Conservation (phyloP, 2,113 vertebrate genomes). For the Gambusia affinis region DNA sequence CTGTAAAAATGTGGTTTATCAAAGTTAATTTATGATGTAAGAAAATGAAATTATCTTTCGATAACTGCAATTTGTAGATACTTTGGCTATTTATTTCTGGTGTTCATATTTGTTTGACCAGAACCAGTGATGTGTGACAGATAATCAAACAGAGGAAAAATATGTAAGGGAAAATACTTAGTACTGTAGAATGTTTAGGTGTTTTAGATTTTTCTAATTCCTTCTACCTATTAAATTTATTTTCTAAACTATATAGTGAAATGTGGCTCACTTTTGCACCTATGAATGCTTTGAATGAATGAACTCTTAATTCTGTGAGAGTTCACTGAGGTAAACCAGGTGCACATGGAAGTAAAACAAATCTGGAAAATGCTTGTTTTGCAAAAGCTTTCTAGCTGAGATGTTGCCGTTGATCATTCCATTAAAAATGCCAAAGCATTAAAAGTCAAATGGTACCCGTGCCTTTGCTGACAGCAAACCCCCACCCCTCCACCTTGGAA, state of each 20-base stretch:
- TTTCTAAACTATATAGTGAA: slow-evolving; percentile 4
- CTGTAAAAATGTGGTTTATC: no score
- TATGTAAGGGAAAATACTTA: background rate
- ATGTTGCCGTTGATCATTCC: slow-evolving; percentile 22
- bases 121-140: background rate
- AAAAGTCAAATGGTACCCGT: slow-evolving; percentile 9
- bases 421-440: slow-evolving; percentile 18
- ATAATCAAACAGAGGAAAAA: background rate
- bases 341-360: slow-evolving; percentile 10
- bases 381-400: slow-evolving; percentile 2
- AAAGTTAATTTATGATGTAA: no score
- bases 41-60: no score
- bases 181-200: background rate
- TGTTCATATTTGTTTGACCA: background rate
- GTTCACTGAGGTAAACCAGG: slow-evolving; percentile 14
- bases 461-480: slow-evolving; percentile 4
- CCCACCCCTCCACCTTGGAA: background rate
- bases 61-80: no score
- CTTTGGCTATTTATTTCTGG: no score
- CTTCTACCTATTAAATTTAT: background rate
- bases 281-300: background rate
- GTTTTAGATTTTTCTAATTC: background rate
- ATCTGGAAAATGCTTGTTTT: background rate
- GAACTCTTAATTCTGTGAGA: background rate
- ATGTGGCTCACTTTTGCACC: background rate